Conservation (phyloP, 2,113 vertebrate species). For the Ictidomys tridecemlineatus region DNA sequence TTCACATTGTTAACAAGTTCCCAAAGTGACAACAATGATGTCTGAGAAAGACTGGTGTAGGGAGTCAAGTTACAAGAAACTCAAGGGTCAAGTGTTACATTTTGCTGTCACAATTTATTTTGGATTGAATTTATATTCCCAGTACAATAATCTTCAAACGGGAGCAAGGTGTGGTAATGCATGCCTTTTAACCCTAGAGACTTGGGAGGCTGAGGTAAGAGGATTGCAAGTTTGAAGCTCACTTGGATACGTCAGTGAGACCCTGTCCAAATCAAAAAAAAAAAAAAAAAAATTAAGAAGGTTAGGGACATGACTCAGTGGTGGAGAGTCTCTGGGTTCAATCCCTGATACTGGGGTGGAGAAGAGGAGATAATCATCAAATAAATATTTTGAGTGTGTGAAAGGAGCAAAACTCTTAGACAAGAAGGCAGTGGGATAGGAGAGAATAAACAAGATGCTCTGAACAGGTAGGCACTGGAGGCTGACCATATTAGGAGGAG, state of each 20-base stretch:
- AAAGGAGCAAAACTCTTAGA: not conserved
- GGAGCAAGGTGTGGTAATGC: too few species aligned
- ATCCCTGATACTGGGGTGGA: too few species aligned
- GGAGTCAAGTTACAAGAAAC: conserved; percentile 17
- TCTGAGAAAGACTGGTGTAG: not conserved
- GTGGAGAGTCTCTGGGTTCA: too few species aligned
- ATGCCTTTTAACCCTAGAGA: too few species aligned
- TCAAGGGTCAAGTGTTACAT: not conserved
- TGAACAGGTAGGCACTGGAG: not conserved
- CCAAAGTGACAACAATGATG: not conserved
- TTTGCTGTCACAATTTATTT: not conserved
- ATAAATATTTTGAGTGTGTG: not conserved
- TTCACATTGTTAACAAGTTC: not conserved
- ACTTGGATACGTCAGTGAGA: too few species aligned
- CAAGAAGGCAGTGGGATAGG: not conserved
- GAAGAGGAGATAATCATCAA: not conserved
- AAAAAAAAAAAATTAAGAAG: too few species aligned
- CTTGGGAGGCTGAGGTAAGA: too few species aligned
- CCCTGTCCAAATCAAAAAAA: too few species aligned
- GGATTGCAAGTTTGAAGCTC: too few species aligned
- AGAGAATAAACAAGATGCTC: not conserved
- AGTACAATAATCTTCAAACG: not conserved
- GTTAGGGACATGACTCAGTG: too few species aligned
- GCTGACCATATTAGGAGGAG: not conserved
- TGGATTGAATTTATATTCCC: conserved; percentile 40